A percentile compares a stretch with the other conserved stretches of the same genome.
Conservation (phyloP, 2,113 vertebrate genomes). For the Erpornis zantholeuca region DNA sequence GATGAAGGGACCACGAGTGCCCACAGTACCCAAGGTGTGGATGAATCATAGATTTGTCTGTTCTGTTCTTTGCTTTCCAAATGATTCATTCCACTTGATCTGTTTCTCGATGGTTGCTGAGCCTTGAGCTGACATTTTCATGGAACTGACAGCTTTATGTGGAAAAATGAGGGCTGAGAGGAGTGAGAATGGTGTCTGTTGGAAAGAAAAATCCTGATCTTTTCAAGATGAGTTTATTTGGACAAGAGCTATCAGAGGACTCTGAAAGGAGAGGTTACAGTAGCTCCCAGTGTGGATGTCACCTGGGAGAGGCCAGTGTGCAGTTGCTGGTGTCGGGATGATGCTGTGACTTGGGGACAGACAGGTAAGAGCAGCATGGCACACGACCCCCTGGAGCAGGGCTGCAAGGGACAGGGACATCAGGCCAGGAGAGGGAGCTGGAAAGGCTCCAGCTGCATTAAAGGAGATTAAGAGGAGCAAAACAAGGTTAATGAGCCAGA, state of each 20-base stretch:
- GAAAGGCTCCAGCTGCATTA: not conserved
- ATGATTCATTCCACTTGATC: conserved; percentile 56
- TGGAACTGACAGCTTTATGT: conserved; percentile 10
- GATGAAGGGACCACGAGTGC: conserved; percentile 40
- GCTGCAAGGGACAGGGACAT: not conserved
- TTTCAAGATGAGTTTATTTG: not conserved
- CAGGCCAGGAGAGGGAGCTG: not conserved
- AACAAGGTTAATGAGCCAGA: not conserved
- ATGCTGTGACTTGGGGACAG: not conserved
- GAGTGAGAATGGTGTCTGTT: not conserved
- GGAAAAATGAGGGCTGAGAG: not conserved
- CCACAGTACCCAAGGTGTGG: conserved; percentile 30
- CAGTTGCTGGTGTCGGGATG: not conserved
- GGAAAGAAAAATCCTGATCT: not conserved
- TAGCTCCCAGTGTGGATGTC: not conserved
- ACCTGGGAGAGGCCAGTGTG: not conserved
- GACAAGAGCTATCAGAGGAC: not conserved
- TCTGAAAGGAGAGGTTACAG: not conserved
- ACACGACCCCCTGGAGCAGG: not conserved
- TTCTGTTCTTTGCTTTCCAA: conserved; percentile 20
- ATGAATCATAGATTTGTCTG: conserved; percentile 53
- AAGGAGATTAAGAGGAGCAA: not conserved
- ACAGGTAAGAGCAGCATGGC: not conserved
- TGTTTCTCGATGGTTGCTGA: conserved; percentile 30
- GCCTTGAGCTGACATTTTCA: conserved; percentile 39